Evolutionary conservation across 1,140 invertebrate species (phyloP).

Genomic region (Callitettix versicolor): DNA sequence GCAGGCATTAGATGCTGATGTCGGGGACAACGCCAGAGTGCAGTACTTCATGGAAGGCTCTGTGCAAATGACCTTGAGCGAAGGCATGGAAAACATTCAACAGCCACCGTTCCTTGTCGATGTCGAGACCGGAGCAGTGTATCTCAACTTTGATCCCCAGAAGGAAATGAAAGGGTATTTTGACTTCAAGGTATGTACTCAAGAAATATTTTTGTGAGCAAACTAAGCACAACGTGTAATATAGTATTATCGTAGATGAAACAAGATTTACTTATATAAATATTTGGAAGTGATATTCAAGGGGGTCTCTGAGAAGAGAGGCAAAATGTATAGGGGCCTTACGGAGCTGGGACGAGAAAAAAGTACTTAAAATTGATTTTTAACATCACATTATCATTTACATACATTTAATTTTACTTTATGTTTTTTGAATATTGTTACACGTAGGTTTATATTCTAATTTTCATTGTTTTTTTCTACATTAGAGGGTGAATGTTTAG

Average conservation of each 20-base stretch:
- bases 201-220: not conserved
- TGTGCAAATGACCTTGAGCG: slow-evolving; percentile 70
- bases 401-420: too few species aligned
- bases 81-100: slow-evolving; percentile 71
- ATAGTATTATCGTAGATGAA: not conserved
- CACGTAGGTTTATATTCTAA: too few species aligned
- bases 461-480: too few species aligned
- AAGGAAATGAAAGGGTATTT: slow-evolving; percentile 95
- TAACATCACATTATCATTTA: too few species aligned
- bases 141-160: slow-evolving; percentile 89
- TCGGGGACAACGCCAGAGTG: slow-evolving; percentile 60
- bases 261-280: not conserved
- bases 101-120: slow-evolving; percentile 72
- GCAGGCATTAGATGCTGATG: slow-evolving; percentile 76
- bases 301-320: too few species aligned
- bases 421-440: too few species aligned
- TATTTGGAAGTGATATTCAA: not conserved
- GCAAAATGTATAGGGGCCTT: too few species aligned
- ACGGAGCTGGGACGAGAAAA: too few species aligned
- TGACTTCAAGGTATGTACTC: slow-evolving; percentile 61
- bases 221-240: not conserved
- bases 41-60: slow-evolving; percentile 68
- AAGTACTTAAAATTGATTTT: too few species aligned
- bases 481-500: too few species aligned
- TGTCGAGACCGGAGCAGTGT: slow-evolving; percentile 64